Evolutionary conservation across 2,888 invertebrate genomes (phyloP), one percentile per base, ranked within the genome.

Genomic region (Epinotia nisella): DNA sequence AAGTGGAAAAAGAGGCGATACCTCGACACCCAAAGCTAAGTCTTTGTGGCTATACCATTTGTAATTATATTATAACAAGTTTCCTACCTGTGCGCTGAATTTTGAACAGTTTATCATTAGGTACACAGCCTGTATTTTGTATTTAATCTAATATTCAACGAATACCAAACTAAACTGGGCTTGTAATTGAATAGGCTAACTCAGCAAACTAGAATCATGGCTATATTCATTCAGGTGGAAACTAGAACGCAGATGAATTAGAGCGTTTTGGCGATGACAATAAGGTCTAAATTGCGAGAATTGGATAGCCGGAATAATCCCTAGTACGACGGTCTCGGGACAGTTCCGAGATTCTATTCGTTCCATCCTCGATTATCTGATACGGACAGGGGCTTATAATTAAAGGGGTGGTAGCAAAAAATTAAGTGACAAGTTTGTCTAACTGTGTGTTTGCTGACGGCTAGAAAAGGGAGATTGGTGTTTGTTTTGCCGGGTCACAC

Each of bases 311-410:
- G 53, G 55, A 45, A 45, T 70, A 53, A 41, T 61, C 24, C 24
- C 60, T 17, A 60, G 7, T 53, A 49, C n/a, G 7, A 51, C 21
- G 59, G 60, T 53, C 53, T 53, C 45, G 45, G 29, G 70, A 70
- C 70, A 62, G 70, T 56, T 70, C 55, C 41, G 55, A 62, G 62
- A 70, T 70, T 35, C 35, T 35, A 35, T 35, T 70, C 56, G 70
- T 56, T 70, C 62, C 13, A 19, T 61, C n/a, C 39, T n/a, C 35
- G 64, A 35, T 53, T 64, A 64, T 64, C 51, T 64, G 51, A 11
- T 11, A 53, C 10, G 0, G 17, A 53, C 19, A 53, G 17, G 53
- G 19, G 17, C n/a, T 53, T 53, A 53, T 53, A 53, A 53, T 53
- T 53, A 17, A 49, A 53, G 53, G 1, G 11, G 10, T 51, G n/a